Evolutionary conservation across 2,888 invertebrate genomes (phyloP), one percentile per base, ranked within the genome.

Genomic region (Reticulitermes lucifugus): DNA sequence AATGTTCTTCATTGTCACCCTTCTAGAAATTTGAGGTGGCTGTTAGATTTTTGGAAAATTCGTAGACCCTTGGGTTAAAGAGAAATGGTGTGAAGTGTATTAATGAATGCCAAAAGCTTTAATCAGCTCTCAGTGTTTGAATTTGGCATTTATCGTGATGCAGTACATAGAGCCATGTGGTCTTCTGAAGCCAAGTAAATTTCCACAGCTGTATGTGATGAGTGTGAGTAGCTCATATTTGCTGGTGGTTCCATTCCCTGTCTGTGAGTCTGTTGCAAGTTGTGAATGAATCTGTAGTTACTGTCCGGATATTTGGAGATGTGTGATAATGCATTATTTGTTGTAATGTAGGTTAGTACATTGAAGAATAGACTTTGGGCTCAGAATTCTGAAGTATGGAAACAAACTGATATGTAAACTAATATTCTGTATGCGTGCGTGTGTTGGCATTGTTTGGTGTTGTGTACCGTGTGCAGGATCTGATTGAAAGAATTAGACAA

Each of bases 381-480:
- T 65, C 25, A 25, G 25, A 65, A 65, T 1, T 25, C n/a, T 65
- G 41, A 77, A 77, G 51, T 46, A 46, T 46, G 46, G 77, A 77
- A 77, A 77, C n/a, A 46, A 77, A 46, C 22, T 77, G 77, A 46
- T 41, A 77, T 77, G 77, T 77, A 46, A 77, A 77, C 51, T 77
- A 77, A 77, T 77, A 22, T n/a, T 77, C 12, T 77, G 18, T 77
- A 4, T 65, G 55, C 18, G 55, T 18, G 29, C 18, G 70, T 41
- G 73, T 41, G 43, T 77, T 35, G 35, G 35, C 35, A 59, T 65
- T 70, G 46, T 82, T 71, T 70, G 71, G n/a, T 82, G 70, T 70
- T 71, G 46, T 82, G 35, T 71, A 82, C 43, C 41, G 43, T 82
- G 82, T 70, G 70, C 51, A 70, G 71, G 59, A 81, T 82, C 18